Evolutionary conservation across 2,797 vertebrate species (phyloP).

Genomic region (Anguilla anguilla): DNA sequence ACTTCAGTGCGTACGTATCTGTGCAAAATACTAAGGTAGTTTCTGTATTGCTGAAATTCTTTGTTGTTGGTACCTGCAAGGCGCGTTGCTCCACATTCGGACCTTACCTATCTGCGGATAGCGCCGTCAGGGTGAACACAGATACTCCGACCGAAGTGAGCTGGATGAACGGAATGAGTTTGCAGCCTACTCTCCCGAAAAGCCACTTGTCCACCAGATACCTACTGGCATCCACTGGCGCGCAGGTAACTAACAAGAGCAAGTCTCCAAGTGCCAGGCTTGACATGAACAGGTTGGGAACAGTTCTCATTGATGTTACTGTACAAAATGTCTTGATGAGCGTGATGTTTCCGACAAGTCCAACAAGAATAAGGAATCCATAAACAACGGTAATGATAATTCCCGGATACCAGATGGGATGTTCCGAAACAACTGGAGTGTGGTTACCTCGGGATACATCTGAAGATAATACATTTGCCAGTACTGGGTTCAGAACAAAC

Average conservation of each 20-base stretch:
- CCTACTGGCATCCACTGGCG: conserved; percentile 92
- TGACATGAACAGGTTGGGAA: conserved; percentile 94
- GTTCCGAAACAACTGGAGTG: conserved; percentile 38
- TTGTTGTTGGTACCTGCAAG: conserved; percentile 2
- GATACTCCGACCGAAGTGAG: conserved; percentile 96
- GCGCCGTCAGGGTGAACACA: conserved; percentile 94
- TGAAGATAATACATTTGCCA: conserved; percentile 59
- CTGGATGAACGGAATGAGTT: conserved; percentile 94
- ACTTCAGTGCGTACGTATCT: background rate
- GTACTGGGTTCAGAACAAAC: conserved; percentile 62
- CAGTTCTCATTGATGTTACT: conserved; percentile 85
- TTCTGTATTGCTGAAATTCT: background rate
- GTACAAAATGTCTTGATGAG: conserved; percentile 92
- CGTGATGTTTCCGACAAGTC: conserved; percentile 90
- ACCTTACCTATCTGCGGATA: conserved; percentile 93
- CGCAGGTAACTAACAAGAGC: conserved; percentile 89
- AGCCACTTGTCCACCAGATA: conserved; percentile 91
- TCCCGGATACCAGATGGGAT: conserved; percentile 73
- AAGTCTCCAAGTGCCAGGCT: conserved; percentile 92
- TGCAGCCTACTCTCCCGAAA: conserved; percentile 91
- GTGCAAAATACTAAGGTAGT: background rate
- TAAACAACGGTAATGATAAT: conserved; percentile 85
- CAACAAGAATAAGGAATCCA: conserved; percentile 82
- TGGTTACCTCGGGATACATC: conserved; percentile 64
- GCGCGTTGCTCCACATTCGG: background rate